Percentiles rank a stretch among this genome's conserved stretches.
These are phyloP conservation scores for Oscheius sp. DNA, from an alignment of 1,140 invertebrate genomes.

Conservation along the genomic window DNA sequence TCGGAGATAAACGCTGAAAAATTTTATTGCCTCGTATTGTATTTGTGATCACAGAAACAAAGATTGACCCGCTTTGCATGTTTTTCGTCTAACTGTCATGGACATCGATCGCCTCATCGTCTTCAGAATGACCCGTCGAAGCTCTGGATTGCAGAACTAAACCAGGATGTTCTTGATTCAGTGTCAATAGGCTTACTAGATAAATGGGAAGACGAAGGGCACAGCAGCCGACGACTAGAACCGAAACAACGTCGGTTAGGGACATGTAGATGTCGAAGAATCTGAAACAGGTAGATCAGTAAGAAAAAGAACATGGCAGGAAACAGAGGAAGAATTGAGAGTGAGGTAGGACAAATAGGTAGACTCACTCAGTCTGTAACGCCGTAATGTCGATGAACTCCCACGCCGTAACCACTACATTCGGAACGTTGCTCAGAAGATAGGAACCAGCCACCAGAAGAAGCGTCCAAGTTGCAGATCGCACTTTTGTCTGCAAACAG, in stretches of 20 bases:
- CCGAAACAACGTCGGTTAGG: constrained; percentile 13
- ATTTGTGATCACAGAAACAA: no score
- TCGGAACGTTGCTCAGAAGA: constrained; percentile 20
- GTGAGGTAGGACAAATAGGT: background rate
- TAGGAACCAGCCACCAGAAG: constrained; percentile 19
- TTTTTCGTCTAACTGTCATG: constrained; percentile 2
- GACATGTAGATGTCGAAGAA: constrained; percentile 29
- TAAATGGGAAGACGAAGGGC: constrained; percentile 31
- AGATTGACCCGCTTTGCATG: constrained; percentile 22
- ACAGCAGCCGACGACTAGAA: constrained; percentile 21
- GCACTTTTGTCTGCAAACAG: constrained; percentile 26
- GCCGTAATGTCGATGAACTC: constrained; percentile 25
- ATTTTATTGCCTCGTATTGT: no score
- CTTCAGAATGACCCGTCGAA: constrained; percentile 14
- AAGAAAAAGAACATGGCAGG: no score
- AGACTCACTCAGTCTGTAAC: constrained; percentile 18
- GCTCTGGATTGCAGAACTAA: constrained; percentile 28
- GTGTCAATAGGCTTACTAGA: constrained; percentile 3
- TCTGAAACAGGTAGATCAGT: constrained; percentile 8
- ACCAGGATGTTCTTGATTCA: background rate
- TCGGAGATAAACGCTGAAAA: no score
- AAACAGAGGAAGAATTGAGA: no score
- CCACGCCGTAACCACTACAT: constrained; percentile 26
- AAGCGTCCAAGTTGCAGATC: constrained; percentile 20
- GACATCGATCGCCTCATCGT: background rate